phyloP scores from a whole-genome alignment of 2,797 vertebrate genomes.

The Halcyon chelicuti region DNA sequence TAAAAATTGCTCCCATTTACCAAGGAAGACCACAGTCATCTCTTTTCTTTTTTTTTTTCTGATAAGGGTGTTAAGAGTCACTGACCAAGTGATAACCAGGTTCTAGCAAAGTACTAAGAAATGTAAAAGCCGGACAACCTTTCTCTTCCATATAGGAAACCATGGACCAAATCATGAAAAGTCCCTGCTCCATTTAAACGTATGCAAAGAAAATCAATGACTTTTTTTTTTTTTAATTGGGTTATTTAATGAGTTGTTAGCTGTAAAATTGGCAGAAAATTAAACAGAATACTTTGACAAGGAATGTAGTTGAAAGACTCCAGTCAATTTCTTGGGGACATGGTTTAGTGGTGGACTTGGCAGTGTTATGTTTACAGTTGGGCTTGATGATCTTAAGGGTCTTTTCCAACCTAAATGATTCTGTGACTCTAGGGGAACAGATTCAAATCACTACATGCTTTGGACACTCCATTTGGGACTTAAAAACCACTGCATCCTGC shows the following conservation, averaged over 20 bases:
- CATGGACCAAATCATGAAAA: too few species aligned
- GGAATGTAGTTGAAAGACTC: not conserved
- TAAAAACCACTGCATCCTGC: not conserved
- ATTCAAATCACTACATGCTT: not conserved
- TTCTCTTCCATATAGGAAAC: too few species aligned
- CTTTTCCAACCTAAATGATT: not conserved
- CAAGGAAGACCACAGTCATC: not conserved
- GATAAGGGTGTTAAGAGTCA: not conserved
- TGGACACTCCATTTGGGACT: not conserved
- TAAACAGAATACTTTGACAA: not conserved
- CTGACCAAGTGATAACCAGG: not conserved
- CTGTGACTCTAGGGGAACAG: not conserved
- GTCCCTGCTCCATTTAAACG: too few species aligned
- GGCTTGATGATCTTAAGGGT: not conserved
- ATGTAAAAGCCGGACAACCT: not conserved
- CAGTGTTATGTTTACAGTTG: not conserved
- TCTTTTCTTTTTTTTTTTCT: not conserved
- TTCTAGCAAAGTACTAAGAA: not conserved
- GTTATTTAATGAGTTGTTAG: not conserved
- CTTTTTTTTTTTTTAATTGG: not conserved
- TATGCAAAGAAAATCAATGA: not conserved
- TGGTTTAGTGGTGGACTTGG: not conserved
- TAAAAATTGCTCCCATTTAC: not conserved
- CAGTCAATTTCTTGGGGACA: not conserved
- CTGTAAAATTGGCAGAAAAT: not conserved